phyloP scores from a whole-genome alignment of 1,140 invertebrate species.

The Zaprionus tsacasi region DNA sequence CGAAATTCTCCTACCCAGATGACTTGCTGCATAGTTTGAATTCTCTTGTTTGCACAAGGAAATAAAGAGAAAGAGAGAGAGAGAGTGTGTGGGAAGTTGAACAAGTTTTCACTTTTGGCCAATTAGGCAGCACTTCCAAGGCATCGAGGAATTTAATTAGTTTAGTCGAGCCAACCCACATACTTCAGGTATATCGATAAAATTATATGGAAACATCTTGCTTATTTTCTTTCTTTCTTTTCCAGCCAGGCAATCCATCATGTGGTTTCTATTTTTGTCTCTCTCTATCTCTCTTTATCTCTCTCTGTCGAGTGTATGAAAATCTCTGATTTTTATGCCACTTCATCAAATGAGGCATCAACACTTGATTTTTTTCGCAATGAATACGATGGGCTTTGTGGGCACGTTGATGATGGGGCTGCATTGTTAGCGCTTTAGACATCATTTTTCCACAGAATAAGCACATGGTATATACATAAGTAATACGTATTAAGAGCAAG shows the following conservation, averaged over 20 bases:
- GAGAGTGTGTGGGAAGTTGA: not conserved
- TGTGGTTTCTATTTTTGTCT: slow-evolving; percentile 25
- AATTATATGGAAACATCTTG: not conserved
- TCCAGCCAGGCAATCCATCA: not conserved
- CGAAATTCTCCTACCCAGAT: not conserved
- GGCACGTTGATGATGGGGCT: not conserved
- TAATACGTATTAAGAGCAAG: not conserved
- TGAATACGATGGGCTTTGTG: slow-evolving; percentile 30
- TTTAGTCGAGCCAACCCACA: not conserved
- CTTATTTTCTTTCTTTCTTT: not conserved
- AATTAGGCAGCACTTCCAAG: slow-evolving; percentile 38
- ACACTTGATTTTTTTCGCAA: slow-evolving; percentile 34
- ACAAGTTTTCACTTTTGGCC: slow-evolving; percentile 23
- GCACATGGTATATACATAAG: not conserved
- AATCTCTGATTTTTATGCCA: slow-evolving; percentile 48
- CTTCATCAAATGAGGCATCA: slow-evolving; percentile 54
- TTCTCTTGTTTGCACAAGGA: slow-evolving; percentile 25
- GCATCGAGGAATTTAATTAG: slow-evolving; percentile 45
- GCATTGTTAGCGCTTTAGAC: slow-evolving; percentile 24
- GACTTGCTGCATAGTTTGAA: slow-evolving; percentile 39
- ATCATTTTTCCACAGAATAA: slow-evolving; percentile 9
- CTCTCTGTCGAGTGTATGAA: slow-evolving; percentile 21
- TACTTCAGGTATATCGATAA: not conserved
- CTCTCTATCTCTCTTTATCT: not conserved
- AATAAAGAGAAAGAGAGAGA: too few relatives aligned